A percentile compares a stretch with the other conserved stretches of the same genome.
Evolutionary conservation across 2,113 vertebrate genomes (phyloP).

Genomic region (Ptychochromis oligacanthus): DNA sequence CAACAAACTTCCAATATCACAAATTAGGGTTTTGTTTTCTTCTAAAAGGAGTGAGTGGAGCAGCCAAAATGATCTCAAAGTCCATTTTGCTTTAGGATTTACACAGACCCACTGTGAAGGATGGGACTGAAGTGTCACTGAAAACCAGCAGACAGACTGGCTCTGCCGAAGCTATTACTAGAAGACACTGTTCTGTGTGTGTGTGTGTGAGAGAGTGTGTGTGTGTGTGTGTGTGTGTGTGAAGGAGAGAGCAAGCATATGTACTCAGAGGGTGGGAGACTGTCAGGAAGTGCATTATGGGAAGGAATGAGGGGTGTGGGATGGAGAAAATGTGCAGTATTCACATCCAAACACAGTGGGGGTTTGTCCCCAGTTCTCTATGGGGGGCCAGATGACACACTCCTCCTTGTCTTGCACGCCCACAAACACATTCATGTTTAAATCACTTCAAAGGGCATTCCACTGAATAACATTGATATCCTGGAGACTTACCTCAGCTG

Average conservation of each 20-base stretch:
- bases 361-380: neutral
- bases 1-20: neutral
- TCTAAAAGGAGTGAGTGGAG: neutral
- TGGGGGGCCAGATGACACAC: neutral
- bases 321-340: constrained; percentile 60
- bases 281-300: constrained; percentile 52
- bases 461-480: neutral
- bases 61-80: neutral
- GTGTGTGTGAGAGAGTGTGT: neutral
- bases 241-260: neutral
- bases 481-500: neutral
- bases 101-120: neutral
- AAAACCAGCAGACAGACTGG: constrained; percentile 29
- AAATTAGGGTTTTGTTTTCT: neutral
- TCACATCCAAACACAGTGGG: constrained; percentile 25
- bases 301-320: constrained; percentile 45
- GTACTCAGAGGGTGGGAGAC: neutral
- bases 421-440: neutral
- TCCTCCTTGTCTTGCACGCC: neutral
- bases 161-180: constrained; percentile 45
- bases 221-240: neutral
- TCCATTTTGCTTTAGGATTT: neutral
- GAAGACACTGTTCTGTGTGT: neutral
- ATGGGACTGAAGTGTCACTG: constrained; percentile 1
- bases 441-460: neutral